These are phyloP conservation scores for Willisornis vidua DNA, from an alignment of 2,113 vertebrate species.

Conservation along the genomic window DNA sequence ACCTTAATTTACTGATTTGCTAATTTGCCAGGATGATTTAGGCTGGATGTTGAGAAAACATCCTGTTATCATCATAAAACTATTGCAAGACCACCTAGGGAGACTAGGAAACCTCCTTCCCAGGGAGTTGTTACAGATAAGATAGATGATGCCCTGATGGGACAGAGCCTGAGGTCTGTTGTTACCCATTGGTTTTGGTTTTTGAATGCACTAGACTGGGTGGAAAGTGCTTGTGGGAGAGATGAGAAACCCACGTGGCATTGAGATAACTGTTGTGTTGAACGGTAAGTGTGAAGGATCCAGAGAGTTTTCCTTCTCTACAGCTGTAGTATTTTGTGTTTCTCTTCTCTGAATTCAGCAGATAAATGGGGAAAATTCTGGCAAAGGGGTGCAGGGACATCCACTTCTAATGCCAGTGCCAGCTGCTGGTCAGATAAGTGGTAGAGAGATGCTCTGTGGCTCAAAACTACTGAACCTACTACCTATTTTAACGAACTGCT, in stretches of 20 bases:
- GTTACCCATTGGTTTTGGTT: not conserved
- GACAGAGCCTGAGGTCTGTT: not conserved
- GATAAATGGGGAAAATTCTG: not conserved
- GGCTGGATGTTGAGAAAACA: conserved; percentile 44
- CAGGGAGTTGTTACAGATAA: not conserved
- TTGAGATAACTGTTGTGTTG: not conserved
- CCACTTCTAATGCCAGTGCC: not conserved
- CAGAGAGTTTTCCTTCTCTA: not conserved
- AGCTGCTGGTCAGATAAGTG: not conserved
- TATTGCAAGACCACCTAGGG: conserved; percentile 43
- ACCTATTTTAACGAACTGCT: not conserved
- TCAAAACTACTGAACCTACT: not conserved
- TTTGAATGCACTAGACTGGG: not conserved
- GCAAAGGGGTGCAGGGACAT: not conserved
- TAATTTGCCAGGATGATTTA: conserved; percentile 54
- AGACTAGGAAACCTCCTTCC: not conserved
- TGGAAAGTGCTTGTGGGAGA: not conserved
- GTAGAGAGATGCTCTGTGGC: not conserved
- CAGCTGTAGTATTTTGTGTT: fast-evolving
- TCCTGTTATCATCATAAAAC: conserved; percentile 22
- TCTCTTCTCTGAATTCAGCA: not conserved
- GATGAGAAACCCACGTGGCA: not conserved
- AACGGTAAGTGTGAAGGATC: not conserved
- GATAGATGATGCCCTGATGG: not conserved
- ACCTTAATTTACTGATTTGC: conserved; percentile 50